Base-by-base conservation (phyloP, 1,140 invertebrate genomes). In the Papilio machaon region DNA sequence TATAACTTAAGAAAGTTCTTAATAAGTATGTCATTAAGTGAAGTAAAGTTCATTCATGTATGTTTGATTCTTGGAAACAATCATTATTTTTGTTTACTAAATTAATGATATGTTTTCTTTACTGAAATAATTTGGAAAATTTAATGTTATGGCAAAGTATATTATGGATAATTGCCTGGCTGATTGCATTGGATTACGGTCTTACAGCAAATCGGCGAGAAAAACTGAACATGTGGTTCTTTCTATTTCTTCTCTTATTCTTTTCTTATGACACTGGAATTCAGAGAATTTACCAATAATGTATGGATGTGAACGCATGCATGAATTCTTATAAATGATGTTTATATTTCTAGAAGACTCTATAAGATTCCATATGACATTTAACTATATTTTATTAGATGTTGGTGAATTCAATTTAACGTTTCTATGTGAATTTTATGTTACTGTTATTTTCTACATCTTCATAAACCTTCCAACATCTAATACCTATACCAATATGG, bases 401-500 rank as follows among this genome's bases (percentile, higher is more conserved):
- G 30, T 70, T 70, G 64, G 64, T 35, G 2, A 38, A 64, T 30
- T 64, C 19, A 4, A 64, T 23, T 23, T 70, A 70, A 70, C 23
- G 11, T 70, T 23, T 10, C 13, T 70, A 13, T 70, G 30, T 70
- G 3, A 70, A 19, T 60, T 23, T 8, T 23, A 6, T 15, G 64
- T 1, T 70, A 35, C 30, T 70, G 4, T 70, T 70, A 38, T 13
- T 38, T 15, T 70, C 60, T 13, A 64, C 30, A 7, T 70, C 64
- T 70, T 70, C 64, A 70, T 17, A 70, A 23, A 30, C 23, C 30
- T 11, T 70, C 64, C 64, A 70, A 70, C 64, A 70, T 75, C 73
- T 79, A 79, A 79, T 70, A 35, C 58, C 77, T n/a, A 47, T 19
- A 54, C 23, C 74, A 30, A 23, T 64, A 47, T 64, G 58, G 77